Evolutionary conservation across 2,797 vertebrate genomes (phyloP), one percentile per base, ranked within the genome.

Genomic region (Channa striata): DNA sequence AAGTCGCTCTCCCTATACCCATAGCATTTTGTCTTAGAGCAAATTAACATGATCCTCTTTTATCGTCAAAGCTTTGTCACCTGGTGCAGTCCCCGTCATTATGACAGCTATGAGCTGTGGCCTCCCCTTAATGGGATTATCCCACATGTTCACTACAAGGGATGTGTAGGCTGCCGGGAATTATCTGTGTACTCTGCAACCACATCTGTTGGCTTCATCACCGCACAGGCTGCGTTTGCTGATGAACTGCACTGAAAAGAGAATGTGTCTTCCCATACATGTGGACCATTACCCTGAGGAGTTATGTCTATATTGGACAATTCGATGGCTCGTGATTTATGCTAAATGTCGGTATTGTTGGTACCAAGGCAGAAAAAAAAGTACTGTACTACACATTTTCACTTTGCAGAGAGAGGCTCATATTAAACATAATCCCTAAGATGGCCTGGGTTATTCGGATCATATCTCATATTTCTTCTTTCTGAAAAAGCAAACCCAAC

Each of bases 121-220:
- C 79, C 79, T 74, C 62, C 50, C 53, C 17, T 70, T 72, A 84
- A 90, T 86, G 46, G 69, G 86, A 88, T 91, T 88, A 88, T 83
- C 68, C 78, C 67, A 85, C 80, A 79, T 84, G 77, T 84, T 87
- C 69, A 71, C 80, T 56, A 68, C 62, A 80, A 73, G 76, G 66
- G 43, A 68, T 50, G 53, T 72, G 79, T 78, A 74, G 77, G 82
- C 53, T 72, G 69, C 59, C 37, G 59, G 50, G 69, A 80, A 68
- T 63, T 8, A 77, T 74, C 74, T 68, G 34, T 73, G 56, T 53
- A 30, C 61, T 52, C 51, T 62, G 74, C 70, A 67, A 57, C 53
- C 69, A 81, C 73, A 83, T 87, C 80, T 72, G 81, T 67, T 65
- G 73, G 58, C 64, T 6, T 76, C 67, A 34, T 65, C 30, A 1